A percentile compares a stretch with the other conserved stretches of the same genome.
Evolutionary conservation across 1,140 invertebrate species (phyloP).

Genomic region (Protaetia brevitarsis): DNA sequence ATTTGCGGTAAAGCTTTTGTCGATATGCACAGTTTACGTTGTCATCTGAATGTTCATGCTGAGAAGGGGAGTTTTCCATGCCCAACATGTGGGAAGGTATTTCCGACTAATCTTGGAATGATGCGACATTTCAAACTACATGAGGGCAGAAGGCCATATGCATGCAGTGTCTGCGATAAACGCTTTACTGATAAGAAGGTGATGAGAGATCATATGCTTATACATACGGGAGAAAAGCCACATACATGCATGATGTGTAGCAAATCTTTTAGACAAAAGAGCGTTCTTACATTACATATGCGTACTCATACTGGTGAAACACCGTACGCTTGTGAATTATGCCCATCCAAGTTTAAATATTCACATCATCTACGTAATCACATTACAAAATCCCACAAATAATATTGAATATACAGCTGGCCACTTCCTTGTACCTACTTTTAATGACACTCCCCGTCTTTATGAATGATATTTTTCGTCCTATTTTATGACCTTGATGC

Average conservation of each 20-base stretch:
- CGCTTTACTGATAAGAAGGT: neutral
- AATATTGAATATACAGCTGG: too few species aligned
- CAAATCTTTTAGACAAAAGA: constrained; percentile 57
- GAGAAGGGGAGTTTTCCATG: neutral
- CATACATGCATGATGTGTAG: constrained; percentile 54
- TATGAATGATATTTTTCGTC: too few species aligned
- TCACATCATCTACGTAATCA: constrained; percentile 33
- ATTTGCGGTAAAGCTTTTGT: too few species aligned
- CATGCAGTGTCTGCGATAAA: neutral
- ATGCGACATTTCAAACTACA: neutral
- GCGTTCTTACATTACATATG: neutral
- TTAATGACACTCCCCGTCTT: too few species aligned
- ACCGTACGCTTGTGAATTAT: constrained; percentile 38
- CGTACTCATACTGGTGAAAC: constrained; percentile 38
- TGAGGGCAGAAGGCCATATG: neutral
- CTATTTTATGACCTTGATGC: too few species aligned
- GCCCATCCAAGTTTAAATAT: constrained; percentile 38
- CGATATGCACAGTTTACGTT: neutral
- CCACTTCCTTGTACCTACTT: too few species aligned
- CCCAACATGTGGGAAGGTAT: neutral
- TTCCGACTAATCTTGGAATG: neutral
- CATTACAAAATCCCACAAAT: neutral
- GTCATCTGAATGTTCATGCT: neutral
- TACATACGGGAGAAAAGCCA: constrained; percentile 40
- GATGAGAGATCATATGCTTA: constrained; percentile 41